A percentile compares a stretch with the other conserved stretches of the same genome.
These are phyloP conservation scores for Dendronephthya gigantea DNA, from an alignment of 64 coral and sea anemone species.

Conservation along the genomic window DNA sequence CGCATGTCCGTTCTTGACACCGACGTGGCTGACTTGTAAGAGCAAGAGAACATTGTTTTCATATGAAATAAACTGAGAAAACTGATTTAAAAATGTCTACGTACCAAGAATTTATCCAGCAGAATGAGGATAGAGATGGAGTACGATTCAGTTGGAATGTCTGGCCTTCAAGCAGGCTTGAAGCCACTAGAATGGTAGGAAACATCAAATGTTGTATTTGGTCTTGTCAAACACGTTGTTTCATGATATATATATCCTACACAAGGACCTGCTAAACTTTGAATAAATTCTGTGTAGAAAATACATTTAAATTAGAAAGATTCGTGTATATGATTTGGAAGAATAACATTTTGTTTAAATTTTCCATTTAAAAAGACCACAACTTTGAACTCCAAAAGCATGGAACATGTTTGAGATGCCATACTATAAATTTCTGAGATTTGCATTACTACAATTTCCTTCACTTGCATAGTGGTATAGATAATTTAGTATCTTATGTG, in stretches of 20 bases:
- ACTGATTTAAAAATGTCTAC: slow-evolving; percentile 56
- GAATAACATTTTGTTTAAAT: too few species aligned
- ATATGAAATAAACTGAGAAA: neutral
- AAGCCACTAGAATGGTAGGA: slow-evolving; percentile 95
- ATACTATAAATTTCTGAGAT: too few species aligned
- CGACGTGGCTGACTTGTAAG: slow-evolving; percentile 1
- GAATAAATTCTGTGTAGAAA: too few species aligned
- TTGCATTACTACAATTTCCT: too few species aligned
- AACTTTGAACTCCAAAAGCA: neutral
- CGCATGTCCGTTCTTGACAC: neutral
- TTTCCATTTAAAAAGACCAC: neutral
- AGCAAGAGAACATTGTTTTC: neutral
- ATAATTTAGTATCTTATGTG: too few species aligned
- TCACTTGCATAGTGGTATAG: too few species aligned
- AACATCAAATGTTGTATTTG: neutral
- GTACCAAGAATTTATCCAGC: slow-evolving; percentile 97
- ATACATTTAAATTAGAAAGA: too few species aligned
- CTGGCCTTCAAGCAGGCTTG: slow-evolving; percentile 93
- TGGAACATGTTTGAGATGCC: too few species aligned
- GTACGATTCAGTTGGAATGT: slow-evolving; percentile 99
- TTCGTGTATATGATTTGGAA: too few species aligned
- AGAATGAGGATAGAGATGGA: slow-evolving; percentile 98
- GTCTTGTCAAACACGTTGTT: neutral
- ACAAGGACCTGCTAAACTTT: too few species aligned
- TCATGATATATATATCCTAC: too few species aligned